Base-by-base conservation (phyloP, 2,888 invertebrate genomes). In the Tricholauxania praeusta region DNA sequence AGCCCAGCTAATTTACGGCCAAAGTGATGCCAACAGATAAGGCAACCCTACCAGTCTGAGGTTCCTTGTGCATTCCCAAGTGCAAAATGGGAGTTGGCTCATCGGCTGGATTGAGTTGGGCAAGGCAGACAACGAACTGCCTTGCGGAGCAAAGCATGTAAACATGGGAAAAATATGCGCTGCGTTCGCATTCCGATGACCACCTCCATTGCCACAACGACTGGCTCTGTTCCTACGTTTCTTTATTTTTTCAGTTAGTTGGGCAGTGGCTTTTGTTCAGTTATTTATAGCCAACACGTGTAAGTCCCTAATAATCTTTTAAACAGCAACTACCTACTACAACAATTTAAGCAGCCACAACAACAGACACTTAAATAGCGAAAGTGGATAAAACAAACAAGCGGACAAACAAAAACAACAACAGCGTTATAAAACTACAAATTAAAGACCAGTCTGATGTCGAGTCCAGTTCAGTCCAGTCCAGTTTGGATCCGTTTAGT, bases 201-300 rank as follows among this genome's bases (percentile, higher is more conserved):
- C 39, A 39, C 39, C 39, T 39, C 39, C 39, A 39, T 39, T 6
- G 5, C 39, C 6, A 39, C 39, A 39, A 32, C 32, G 32, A 32
- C 32, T n/a, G n/a, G 32, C 3, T 32, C 4, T 5, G 32, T 32
- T 32, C 32, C 32, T n/a, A 32, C 32, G 32, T 10, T 22, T 28
- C 28, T 28, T 28, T 28, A 28, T 28, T 28, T 28, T n/a, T 28
- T 28, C 28, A 28, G 28, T 28, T 28, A 28, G 28, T 28, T 4
- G 22, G 22, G 48, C 19, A 15, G 64, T 19, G 22, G 19, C 39
- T 64, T 39, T 51, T 19, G 22, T 22, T 39, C 15, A 14, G 64
- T 64, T 64, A 64, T 64, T 64, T 64, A 64, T 64, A 22, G 28
- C 64, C 51, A 51, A 64, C 64, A 64, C 64, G 64, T 64, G 64